Percentiles rank a stretch among this genome's conserved stretches.
Conservation (phyloP, 2,113 vertebrate genomes). For the Cygnus buccinator region DNA sequence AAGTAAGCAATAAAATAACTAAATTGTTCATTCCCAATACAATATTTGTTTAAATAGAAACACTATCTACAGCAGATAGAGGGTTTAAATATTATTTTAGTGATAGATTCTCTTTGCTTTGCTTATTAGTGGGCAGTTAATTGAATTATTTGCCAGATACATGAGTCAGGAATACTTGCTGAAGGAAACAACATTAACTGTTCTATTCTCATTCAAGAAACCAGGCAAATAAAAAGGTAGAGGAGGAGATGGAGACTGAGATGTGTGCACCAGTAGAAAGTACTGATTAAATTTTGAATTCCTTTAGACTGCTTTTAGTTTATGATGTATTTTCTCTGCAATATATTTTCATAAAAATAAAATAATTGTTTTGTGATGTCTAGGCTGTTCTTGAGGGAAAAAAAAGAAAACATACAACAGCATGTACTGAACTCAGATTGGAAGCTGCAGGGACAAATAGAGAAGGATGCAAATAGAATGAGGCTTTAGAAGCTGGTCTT, state of each 20-base stretch:
- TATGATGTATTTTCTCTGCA: not conserved
- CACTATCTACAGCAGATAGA: not conserved
- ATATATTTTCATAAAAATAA: not conserved
- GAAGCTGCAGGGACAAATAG: not conserved
- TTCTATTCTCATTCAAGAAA: not conserved
- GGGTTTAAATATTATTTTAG: not conserved
- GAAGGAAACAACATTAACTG: not conserved
- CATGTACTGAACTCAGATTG: not conserved
- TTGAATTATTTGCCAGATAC: not conserved
- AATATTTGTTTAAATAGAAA: constrained; percentile 20
- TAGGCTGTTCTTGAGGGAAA: not conserved
- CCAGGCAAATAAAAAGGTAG: not conserved
- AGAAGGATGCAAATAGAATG: not conserved
- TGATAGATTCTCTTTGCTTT: constrained; percentile 7
- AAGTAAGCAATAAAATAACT: constrained; percentile 14
- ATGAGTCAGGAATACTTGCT: not conserved
- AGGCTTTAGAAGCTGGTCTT: not conserved
- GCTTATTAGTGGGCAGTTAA: not conserved
- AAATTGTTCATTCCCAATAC: constrained; percentile 1
- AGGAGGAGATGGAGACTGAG: not conserved
- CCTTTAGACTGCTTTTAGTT: not conserved
- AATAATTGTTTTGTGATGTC: not conserved
- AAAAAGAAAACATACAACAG: not conserved
- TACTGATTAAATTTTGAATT: not conserved
- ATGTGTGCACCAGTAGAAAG: not conserved